These are phyloP conservation scores for Neopipo cinnamomea DNA, from an alignment of 2,113 vertebrate genomes.

Conservation along the genomic window DNA sequence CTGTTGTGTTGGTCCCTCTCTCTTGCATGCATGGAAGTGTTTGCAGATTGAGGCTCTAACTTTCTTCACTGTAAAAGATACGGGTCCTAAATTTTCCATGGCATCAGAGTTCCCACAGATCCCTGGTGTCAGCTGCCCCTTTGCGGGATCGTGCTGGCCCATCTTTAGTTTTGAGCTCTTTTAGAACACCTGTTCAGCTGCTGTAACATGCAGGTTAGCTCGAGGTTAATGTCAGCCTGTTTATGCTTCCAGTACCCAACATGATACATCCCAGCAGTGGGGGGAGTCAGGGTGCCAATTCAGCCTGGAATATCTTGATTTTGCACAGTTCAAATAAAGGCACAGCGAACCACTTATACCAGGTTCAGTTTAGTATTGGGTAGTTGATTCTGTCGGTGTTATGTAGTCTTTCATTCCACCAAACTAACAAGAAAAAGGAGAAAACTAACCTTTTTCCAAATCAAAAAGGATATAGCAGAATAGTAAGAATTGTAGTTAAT, in stretches of 20 bases:
- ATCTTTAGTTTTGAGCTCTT: background rate
- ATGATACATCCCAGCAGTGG: accelerated
- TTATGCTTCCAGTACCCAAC: background rate
- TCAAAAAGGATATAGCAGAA: background rate
- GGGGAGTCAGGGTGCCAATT: background rate
- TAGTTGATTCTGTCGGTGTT: background rate
- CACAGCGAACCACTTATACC: accelerated
- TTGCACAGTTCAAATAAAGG: background rate
- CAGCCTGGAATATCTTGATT: background rate
- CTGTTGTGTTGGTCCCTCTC: background rate
- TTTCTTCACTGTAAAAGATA: background rate
- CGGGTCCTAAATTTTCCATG: background rate
- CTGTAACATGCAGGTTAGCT: background rate
- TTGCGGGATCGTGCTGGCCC: background rate
- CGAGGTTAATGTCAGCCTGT: background rate
- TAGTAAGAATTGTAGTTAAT: background rate
- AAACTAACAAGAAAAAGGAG: background rate
- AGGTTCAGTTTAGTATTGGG: accelerated
- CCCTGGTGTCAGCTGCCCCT: background rate
- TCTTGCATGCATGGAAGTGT: background rate
- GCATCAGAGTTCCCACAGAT: background rate
- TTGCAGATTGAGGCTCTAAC: background rate
- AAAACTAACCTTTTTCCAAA: background rate
- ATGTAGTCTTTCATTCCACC: background rate
- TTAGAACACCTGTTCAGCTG: background rate